Conservation (phyloP, 2,113 vertebrate genomes). For the Thymallus thymallus region DNA sequence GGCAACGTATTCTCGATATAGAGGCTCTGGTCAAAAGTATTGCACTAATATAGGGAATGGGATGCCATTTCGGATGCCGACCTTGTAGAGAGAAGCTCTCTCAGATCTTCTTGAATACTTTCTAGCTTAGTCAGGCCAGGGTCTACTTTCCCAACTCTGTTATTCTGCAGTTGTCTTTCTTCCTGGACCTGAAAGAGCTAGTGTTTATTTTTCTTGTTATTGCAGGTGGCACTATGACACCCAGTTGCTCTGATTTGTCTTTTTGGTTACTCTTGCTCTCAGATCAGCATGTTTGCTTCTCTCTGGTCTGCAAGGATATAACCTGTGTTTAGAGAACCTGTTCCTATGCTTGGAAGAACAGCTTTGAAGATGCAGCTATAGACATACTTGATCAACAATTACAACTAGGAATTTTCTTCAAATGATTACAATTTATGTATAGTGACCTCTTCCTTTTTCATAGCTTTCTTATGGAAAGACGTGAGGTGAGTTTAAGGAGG, state of each 20-base stretch:
- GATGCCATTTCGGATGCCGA: too few relatives aligned
- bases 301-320: neutral
- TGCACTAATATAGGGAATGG: too few relatives aligned
- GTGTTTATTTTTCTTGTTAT: neutral
- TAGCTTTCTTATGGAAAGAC: neutral
- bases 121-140: conserved; percentile 3
- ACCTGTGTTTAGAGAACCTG: too few relatives aligned
- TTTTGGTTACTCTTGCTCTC: conserved; percentile 20
- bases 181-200: conserved; percentile 31
- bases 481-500: conserved; percentile 11
- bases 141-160: conserved; percentile 8
- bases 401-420: neutral
- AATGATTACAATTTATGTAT: neutral
- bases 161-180: conserved; percentile 29
- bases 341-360: too few relatives aligned
- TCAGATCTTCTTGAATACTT: neutral
- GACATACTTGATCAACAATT: neutral
- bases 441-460: neutral
- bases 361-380: too few relatives aligned
- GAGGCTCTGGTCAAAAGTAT: too few relatives aligned
- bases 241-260: conserved; percentile 6
- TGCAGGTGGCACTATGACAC: conserved; percentile 13
- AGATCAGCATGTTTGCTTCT: neutral
- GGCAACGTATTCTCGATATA: too few relatives aligned
- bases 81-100: neutral